Percentiles rank a stretch among this genome's conserved stretches.
Conservation (phyloP, 2,888 invertebrate species). For the Athetis lepigone region DNA sequence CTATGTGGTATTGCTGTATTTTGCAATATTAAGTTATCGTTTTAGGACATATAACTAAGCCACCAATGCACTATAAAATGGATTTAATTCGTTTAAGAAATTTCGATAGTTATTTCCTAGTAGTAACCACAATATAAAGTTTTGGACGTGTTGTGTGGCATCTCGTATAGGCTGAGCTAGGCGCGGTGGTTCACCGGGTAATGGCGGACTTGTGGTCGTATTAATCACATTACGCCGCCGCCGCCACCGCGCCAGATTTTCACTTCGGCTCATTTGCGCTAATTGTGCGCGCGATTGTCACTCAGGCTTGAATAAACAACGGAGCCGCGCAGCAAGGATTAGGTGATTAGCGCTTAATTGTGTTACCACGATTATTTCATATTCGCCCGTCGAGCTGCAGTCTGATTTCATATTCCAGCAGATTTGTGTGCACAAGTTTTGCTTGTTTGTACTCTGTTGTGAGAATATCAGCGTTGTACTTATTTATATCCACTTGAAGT, state of each 20-base stretch:
- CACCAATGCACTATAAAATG: too few relatives aligned
- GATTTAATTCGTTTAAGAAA: not conserved
- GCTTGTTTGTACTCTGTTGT: conserved; percentile 69
- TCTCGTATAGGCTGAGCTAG: conserved; percentile 43
- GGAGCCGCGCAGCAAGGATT: conserved; percentile 88
- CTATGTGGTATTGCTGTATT: too few relatives aligned
- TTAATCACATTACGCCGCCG: conserved; percentile 86
- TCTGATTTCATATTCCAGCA: conserved; percentile 85
- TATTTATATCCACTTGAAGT: conserved; percentile 48
- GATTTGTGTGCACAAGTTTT: conserved; percentile 83
- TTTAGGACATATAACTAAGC: too few relatives aligned
- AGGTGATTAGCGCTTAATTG: conserved; percentile 90
- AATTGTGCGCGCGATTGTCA: conserved; percentile 90
- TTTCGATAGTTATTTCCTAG: not conserved
- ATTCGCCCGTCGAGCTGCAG: conserved; percentile 84
- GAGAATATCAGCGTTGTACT: conserved; percentile 38
- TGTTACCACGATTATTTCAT: conserved; percentile 89
- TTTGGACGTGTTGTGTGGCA: conserved; percentile 42
- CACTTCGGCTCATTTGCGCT: conserved; percentile 90
- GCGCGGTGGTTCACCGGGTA: conserved; percentile 69
- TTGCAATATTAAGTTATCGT: too few relatives aligned
- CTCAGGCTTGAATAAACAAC: conserved; percentile 91
- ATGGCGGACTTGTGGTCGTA: conserved; percentile 84
- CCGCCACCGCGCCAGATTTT: conserved; percentile 86
- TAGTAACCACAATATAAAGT: conserved; percentile 1